These are phyloP conservation scores for Platysteira castanea DNA, from an alignment of 2,113 vertebrate species.

Conservation along the genomic window DNA sequence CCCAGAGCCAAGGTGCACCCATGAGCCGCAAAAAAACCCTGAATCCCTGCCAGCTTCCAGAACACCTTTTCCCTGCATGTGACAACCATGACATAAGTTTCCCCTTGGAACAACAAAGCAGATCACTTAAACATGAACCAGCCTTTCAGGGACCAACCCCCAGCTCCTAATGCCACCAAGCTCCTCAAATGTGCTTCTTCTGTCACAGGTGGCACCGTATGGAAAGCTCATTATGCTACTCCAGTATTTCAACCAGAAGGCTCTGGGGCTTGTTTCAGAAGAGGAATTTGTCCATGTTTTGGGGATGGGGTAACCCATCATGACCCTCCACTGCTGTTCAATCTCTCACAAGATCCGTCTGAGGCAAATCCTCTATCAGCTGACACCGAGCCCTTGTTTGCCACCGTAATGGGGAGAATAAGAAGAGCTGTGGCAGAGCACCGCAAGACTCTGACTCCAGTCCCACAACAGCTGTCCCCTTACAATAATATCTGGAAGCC, in stretches of 20 bases:
- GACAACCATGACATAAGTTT: neutral
- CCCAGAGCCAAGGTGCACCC: neutral
- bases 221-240: slow-evolving; percentile 84
- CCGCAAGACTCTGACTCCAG: slow-evolving; percentile 30
- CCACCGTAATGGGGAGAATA: slow-evolving; percentile 57
- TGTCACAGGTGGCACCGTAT: slow-evolving; percentile 75
- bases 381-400: slow-evolving; percentile 61
- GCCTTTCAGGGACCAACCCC: neutral
- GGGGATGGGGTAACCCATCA: slow-evolving; percentile 70
- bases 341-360: slow-evolving; percentile 78
- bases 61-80: neutral
- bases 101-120: neutral
- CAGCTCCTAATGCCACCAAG: neutral
- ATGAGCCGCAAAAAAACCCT: neutral
- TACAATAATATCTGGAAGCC: slow-evolving; percentile 79
- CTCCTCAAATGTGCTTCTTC: neutral
- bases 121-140: neutral
- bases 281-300: slow-evolving; percentile 67
- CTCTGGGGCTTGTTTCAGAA: slow-evolving; percentile 74
- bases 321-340: slow-evolving; percentile 79
- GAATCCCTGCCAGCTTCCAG: neutral
- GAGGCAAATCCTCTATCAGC: slow-evolving; percentile 73
- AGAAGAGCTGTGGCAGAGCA: slow-evolving; percentile 70
- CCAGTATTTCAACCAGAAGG: slow-evolving; percentile 77
- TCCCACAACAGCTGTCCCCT: slow-evolving; percentile 73